These are phyloP conservation scores for Abrostola tripartita DNA, from an alignment of 2,888 invertebrate species.

Conservation along the genomic window DNA sequence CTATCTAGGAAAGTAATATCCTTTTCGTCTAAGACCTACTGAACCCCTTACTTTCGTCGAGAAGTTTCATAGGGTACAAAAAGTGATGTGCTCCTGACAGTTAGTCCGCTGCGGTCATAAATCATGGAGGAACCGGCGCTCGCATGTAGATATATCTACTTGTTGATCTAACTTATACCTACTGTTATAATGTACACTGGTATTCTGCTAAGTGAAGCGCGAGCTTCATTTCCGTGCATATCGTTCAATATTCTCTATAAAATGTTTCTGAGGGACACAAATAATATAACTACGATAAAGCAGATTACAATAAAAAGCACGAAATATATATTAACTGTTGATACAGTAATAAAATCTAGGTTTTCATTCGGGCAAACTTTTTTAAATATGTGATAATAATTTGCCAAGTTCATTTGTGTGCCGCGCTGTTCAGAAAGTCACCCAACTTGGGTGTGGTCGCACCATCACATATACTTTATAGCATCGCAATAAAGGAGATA, in stretches of 20 bases:
- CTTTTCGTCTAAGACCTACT: slow-evolving; percentile 68
- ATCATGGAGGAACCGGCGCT: slow-evolving; percentile 67
- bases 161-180: slow-evolving; percentile 64
- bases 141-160: slow-evolving; percentile 60
- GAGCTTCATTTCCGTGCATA: slow-evolving; percentile 36
- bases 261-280: neutral
- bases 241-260: slow-evolving; percentile 27
- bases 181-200: slow-evolving; percentile 36
- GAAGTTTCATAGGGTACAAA: slow-evolving; percentile 64
- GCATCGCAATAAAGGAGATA: slow-evolving; percentile 51
- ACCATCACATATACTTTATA: slow-evolving; percentile 46
- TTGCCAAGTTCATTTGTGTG: slow-evolving; percentile 34
- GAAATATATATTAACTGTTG: neutral
- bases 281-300: no score
- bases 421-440: slow-evolving; percentile 44
- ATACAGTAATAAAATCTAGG: neutral
- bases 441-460: slow-evolving; percentile 40
- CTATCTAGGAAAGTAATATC: slow-evolving; percentile 81
- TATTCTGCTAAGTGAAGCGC: slow-evolving; percentile 34
- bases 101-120: slow-evolving; percentile 65
- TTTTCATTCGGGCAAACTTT: neutral
- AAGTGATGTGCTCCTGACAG: slow-evolving; percentile 61
- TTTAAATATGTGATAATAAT: neutral
- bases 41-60: slow-evolving; percentile 59
- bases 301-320: neutral